phyloP scores from a whole-genome alignment of 1,140 invertebrate species.

The Mycetomoellerius zeteki region DNA sequence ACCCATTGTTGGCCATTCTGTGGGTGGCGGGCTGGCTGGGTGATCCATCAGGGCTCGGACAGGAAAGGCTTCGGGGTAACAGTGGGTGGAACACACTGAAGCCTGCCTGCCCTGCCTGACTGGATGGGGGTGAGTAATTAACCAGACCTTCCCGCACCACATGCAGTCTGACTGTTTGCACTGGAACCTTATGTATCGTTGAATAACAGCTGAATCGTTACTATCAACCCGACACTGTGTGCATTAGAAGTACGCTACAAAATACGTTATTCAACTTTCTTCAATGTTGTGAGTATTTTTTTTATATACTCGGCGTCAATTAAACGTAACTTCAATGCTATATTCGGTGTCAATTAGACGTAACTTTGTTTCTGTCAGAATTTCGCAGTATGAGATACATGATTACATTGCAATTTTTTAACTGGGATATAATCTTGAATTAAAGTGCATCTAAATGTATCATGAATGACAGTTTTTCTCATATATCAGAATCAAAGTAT shows the following conservation, averaged over 20 bases:
- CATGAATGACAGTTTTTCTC: not conserved
- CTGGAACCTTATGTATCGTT: slow-evolving; percentile 79
- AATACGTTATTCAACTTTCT: slow-evolving; percentile 13
- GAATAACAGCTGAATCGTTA: slow-evolving; percentile 74
- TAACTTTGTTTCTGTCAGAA: not conserved
- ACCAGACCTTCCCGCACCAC: slow-evolving; percentile 77
- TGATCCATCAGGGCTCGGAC: slow-evolving; percentile 84
- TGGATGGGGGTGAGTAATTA: slow-evolving; percentile 83
- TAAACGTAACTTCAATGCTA: not conserved
- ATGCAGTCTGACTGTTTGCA: slow-evolving; percentile 76
- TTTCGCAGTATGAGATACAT: not conserved
- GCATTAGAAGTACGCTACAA: slow-evolving; percentile 33
- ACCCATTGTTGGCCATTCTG: slow-evolving; percentile 85
- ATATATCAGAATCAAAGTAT: not conserved
- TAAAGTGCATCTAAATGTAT: slow-evolving; percentile 5
- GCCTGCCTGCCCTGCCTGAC: slow-evolving; percentile 74
- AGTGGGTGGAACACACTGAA: slow-evolving; percentile 77
- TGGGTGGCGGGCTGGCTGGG: slow-evolving; percentile 83
- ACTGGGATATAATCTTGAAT: not conserved
- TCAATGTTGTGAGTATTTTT: not conserved
- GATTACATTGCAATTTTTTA: not conserved
- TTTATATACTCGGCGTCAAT: not conserved
- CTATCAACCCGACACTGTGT: slow-evolving; percentile 53
- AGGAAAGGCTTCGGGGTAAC: slow-evolving; percentile 79
- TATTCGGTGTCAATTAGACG: not conserved